Conservation (phyloP, 2,797 vertebrate species). For the Enteromius radiatus region DNA sequence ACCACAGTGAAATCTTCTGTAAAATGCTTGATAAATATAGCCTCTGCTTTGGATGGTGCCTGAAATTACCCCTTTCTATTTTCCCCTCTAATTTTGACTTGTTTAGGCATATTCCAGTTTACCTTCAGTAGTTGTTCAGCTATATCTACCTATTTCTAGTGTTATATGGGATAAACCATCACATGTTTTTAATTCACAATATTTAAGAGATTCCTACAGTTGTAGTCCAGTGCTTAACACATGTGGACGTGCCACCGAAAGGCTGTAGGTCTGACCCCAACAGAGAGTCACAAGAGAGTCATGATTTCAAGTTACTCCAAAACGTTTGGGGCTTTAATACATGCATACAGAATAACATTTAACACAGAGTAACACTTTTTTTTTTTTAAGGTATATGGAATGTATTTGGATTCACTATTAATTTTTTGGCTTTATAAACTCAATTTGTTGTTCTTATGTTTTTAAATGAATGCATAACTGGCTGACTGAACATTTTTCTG, state of each 20-base stretch:
- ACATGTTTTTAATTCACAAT: neutral
- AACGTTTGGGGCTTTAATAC: neutral
- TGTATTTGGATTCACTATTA: constrained; percentile 32
- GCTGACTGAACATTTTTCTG: constrained; percentile 26
- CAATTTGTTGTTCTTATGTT: neutral
- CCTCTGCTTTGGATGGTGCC: neutral
- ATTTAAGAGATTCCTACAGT: neutral
- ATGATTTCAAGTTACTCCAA: neutral
- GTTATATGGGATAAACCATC: neutral
- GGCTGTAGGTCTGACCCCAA: neutral
- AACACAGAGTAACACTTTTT: neutral
- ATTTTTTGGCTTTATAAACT: neutral
- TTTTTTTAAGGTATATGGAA: neutral
- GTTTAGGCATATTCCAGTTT: neutral
- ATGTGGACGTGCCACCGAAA: neutral
- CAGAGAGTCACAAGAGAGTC: neutral
- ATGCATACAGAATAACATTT: neutral
- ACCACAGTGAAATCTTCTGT: neutral
- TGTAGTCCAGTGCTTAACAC: neutral
- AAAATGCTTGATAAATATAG: neutral
- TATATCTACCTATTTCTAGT: neutral
- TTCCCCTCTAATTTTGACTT: neutral
- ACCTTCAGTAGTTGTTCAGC: neutral
- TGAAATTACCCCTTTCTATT: neutral
- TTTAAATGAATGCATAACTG: constrained; percentile 2